Base-by-base conservation (phyloP, 2,113 vertebrate genomes). In the Equus quagga region DNA sequence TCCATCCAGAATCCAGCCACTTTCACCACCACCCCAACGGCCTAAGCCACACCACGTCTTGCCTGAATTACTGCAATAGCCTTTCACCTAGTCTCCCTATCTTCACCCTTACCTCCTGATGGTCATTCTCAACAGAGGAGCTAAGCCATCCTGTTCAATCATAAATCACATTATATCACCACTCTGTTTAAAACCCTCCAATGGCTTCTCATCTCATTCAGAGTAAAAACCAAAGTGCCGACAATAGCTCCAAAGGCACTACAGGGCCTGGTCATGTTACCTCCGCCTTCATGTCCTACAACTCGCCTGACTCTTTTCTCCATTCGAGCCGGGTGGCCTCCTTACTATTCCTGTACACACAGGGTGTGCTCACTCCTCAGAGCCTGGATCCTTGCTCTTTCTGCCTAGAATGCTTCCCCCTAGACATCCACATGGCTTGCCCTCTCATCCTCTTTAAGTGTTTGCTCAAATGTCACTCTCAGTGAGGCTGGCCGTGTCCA, bases 11-110 rank as follows among this genome's bases (percentile, higher is more conserved):
- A 87, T 82, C 44, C 60, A 93, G 36, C 21, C n/a, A 64, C n/a
- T 49, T 84, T 41, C 0, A 4, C 81, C 69, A 41, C 23, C 24
- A 54, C 33, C 7, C 0, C 24, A 24, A 65, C 0, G 2, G 24
- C 46, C 46, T 11, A 67, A 36, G 46, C 85, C 67, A 49, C 6
- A n/a, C 7, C 26, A 28, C 11, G 7, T 51, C 78, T 88, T 76
- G 26, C 54, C 36, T 36, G 49, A 75, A 91, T 76, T 31, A 31
- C 7, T 67, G 5, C 31, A 69, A 46, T 0, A n/a, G 44, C 41
- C 60, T 67, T 65, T 26, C 46, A 62, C 31, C 31, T 33, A 44
- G 31, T 49, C 19, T 24, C 10, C 18, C 62, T 31, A 33, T 6
- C 49, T 84, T 76, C 21, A 41, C 10, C 33, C 33, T 94, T 14